A percentile compares a stretch with the other conserved stretches of the same genome.
These are phyloP conservation scores for Platyura marginata DNA, from an alignment of 1,140 invertebrate genomes.

Conservation along the genomic window DNA sequence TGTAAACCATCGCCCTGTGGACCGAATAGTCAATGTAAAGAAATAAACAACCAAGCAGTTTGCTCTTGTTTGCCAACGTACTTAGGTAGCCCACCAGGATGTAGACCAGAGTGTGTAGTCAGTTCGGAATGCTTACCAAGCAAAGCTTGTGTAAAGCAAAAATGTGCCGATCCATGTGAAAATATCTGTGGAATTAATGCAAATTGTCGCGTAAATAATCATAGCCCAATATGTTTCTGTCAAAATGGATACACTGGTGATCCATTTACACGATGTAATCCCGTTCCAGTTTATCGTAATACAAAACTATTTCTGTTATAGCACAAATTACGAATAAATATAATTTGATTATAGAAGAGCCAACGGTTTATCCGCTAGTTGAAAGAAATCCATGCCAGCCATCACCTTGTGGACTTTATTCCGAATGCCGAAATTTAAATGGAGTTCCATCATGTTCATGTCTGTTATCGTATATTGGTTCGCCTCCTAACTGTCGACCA, in stretches of 20 bases:
- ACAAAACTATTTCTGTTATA: no score
- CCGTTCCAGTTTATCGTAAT: conserved; percentile 8
- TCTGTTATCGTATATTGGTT: conserved; percentile 43
- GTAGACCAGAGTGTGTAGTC: conserved; percentile 53
- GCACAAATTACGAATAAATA: no score
- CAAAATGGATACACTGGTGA: conserved; percentile 44
- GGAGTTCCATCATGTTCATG: conserved; percentile 47
- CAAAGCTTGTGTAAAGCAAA: conserved; percentile 49
- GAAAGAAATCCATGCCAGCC: conserved; percentile 39
- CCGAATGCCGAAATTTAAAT: conserved; percentile 41
- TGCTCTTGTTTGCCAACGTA: conserved; percentile 50
- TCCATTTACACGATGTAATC: conserved; percentile 46
- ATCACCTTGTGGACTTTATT: conserved; percentile 56
- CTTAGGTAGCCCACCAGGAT: conserved; percentile 47
- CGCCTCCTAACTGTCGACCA: conserved; percentile 52
- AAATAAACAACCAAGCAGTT: conserved; percentile 40
- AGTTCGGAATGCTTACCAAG: conserved; percentile 52
- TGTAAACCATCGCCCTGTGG: conserved; percentile 49
- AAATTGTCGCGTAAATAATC: conserved; percentile 51
- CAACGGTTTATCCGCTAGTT: conserved; percentile 27
- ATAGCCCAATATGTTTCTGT: conserved; percentile 60
- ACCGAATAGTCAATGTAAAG: conserved; percentile 46
- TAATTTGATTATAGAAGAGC: conserved; percentile 19
- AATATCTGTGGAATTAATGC: conserved; percentile 55
- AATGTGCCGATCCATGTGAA: conserved; percentile 56